Conservation (phyloP, 2,797 vertebrate species). For the Molossus molossus region DNA sequence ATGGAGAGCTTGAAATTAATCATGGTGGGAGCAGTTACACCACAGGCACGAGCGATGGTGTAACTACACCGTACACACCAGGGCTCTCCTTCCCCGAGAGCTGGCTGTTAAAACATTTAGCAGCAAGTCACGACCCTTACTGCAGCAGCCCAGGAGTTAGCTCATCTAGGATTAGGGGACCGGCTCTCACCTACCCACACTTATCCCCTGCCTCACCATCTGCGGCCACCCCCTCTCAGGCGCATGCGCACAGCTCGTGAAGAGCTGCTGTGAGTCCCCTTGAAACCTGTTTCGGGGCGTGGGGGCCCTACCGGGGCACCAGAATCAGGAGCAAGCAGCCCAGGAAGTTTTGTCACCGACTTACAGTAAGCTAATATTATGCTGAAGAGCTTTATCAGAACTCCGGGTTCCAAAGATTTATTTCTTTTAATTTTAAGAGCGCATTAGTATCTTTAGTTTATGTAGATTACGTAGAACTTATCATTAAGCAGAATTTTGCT, state of each 20-base stretch:
- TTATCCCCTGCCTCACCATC: not conserved
- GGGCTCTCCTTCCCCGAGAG: not conserved
- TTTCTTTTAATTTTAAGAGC: constrained; percentile 57
- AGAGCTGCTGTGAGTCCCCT: not conserved
- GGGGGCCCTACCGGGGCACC: not conserved
- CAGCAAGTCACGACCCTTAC: not conserved
- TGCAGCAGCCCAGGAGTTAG: fast-evolving
- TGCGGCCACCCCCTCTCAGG: not conserved
- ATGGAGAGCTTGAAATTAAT: not conserved
- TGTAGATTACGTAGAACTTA: constrained; percentile 22
- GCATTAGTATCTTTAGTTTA: constrained; percentile 4
- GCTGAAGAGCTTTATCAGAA: not conserved
- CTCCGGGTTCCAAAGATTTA: not conserved
- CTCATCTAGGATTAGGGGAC: not conserved
- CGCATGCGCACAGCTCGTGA: not conserved
- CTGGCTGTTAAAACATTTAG: not conserved
- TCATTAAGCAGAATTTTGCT: constrained; percentile 44
- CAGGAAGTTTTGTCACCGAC: not conserved
- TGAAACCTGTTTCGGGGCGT: not conserved
- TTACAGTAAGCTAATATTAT: not conserved
- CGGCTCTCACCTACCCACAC: not conserved
- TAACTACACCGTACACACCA: not conserved
- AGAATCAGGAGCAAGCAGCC: not conserved
- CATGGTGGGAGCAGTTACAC: not conserved
- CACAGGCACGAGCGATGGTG: not conserved